These are phyloP conservation scores for Prunella himalayana DNA, from an alignment of 2,113 vertebrate species.

Conservation along the genomic window DNA sequence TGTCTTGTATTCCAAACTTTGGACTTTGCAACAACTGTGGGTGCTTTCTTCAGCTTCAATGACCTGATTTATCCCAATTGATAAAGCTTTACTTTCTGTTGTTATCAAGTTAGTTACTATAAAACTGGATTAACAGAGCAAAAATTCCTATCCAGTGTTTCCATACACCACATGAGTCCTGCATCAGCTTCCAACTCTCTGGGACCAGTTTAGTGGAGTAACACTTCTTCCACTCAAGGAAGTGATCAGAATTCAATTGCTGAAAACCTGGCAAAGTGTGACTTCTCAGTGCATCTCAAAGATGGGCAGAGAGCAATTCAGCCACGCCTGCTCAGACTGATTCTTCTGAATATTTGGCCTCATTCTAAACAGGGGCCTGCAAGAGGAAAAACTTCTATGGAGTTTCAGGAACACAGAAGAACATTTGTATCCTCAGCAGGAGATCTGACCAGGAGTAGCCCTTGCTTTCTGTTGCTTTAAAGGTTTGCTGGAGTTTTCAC, in stretches of 20 bases:
- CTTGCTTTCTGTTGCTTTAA: constrained; percentile 68
- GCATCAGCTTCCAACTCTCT: neutral
- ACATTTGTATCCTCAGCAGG: constrained; percentile 59
- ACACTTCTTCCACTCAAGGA: neutral
- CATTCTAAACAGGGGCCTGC: neutral
- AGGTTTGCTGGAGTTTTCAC: constrained; percentile 70
- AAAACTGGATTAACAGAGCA: neutral
- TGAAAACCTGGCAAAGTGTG: neutral
- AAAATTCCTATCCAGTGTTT: neutral
- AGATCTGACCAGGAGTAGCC: constrained; percentile 57
- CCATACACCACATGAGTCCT: neutral
- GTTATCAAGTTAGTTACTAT: neutral
- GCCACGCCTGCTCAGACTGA: neutral
- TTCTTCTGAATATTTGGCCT: neutral
- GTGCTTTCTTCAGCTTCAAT: neutral
- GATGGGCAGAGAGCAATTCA: neutral
- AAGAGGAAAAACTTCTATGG: neutral
- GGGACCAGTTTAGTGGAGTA: neutral
- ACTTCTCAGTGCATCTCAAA: neutral
- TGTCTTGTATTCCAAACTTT: neutral
- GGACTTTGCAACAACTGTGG: neutral
- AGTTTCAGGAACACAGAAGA: constrained; percentile 12
- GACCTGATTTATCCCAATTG: neutral
- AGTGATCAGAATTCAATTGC: neutral
- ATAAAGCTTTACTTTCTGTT: neutral